Conservation (phyloP, 2,888 invertebrate species). For the Caenorhabditis afra region DNA sequence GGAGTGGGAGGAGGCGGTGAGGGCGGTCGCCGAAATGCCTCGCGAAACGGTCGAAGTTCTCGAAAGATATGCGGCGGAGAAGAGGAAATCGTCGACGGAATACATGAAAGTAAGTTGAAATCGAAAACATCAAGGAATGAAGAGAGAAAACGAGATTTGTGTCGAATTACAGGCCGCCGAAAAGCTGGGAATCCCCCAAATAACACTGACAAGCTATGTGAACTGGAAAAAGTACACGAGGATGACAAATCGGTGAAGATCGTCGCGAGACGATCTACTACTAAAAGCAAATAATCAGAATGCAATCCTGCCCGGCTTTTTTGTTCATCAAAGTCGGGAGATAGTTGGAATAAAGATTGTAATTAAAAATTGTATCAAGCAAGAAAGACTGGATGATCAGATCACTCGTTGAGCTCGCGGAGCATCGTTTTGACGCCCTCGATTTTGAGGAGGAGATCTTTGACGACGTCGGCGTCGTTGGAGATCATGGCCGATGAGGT, state of each 20-base stretch:
- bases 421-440: slow-evolving; percentile 39
- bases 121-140: not conserved
- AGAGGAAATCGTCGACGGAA: not conserved
- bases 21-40: not conserved
- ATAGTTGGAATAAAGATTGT: no score
- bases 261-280: no score
- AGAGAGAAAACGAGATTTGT: not conserved
- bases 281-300: no score
- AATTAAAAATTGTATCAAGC: no score
- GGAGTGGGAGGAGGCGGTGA: not conserved
- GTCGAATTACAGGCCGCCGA: not conserved
- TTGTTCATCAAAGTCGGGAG: no score
- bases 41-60: not conserved
- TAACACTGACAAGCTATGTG: not conserved
- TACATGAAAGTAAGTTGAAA: not conserved
- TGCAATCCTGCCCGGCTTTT: no score
- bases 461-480: slow-evolving; percentile 29
- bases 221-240: not conserved
- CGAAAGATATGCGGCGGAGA: not conserved
- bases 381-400: not conserved
- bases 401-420: slow-evolving; percentile 10
- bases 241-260: no score
- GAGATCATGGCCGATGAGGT: slow-evolving; percentile 33
- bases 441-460: slow-evolving; percentile 32
- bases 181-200: not conserved